A percentile compares a stretch with the other conserved stretches of the same genome.
Conservation (phyloP, 2,888 invertebrate species). For the Idaea straminata region DNA sequence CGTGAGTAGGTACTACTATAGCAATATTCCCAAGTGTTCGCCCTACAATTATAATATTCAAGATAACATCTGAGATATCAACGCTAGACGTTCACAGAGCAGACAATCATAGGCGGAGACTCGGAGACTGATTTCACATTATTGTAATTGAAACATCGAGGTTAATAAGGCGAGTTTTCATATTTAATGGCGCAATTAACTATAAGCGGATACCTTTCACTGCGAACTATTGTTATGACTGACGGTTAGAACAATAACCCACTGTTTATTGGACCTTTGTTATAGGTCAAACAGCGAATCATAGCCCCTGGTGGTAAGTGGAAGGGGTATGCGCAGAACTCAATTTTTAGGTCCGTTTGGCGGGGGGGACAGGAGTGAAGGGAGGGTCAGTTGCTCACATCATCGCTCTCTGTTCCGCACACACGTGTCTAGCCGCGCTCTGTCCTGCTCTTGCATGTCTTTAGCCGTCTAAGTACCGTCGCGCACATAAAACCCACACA, state of each 20-base stretch:
- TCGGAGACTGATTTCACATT: constrained; percentile 51
- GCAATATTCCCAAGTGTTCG: constrained; percentile 1
- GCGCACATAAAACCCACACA: too few species aligned
- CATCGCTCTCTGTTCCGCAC: too few species aligned
- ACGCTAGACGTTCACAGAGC: constrained; percentile 40
- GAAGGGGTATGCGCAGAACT: too few species aligned
- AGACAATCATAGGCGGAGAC: constrained; percentile 40
- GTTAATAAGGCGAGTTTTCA: constrained; percentile 58
- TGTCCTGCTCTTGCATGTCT: too few species aligned
- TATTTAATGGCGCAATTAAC: constrained; percentile 58
- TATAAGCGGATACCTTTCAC: constrained; percentile 60
- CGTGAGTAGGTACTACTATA: constrained; percentile 2
- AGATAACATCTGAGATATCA: constrained; percentile 30
- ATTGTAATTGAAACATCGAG: constrained; percentile 55
- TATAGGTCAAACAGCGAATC: too few species aligned
- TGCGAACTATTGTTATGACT: constrained; percentile 44
- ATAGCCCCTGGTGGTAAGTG: too few species aligned
- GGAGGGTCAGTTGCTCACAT: too few species aligned
- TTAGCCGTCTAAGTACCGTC: too few species aligned
- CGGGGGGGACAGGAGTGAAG: too few species aligned
- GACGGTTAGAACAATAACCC: constrained; percentile 9
- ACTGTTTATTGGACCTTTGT: constrained; percentile 21
- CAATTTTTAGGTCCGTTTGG: too few species aligned
- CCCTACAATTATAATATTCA: constrained; percentile 21
- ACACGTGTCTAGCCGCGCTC: too few species aligned